Evolutionary conservation across 2,888 invertebrate species (phyloP), one percentile per base, ranked within the genome.

Genomic region (Phymatocera aterrima): DNA sequence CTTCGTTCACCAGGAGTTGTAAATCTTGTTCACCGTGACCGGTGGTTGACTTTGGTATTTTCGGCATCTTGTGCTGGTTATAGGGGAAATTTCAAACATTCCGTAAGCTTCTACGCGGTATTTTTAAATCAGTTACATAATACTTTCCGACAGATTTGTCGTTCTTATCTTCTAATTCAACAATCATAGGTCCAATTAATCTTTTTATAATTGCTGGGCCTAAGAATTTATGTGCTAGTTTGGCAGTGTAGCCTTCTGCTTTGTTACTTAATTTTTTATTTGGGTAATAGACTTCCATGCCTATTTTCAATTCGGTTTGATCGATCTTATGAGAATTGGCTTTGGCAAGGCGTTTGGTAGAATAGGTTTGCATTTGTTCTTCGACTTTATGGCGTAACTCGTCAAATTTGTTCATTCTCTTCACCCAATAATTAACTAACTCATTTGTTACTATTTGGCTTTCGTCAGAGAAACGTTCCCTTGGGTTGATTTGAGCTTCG

Each of bases 261-360:
- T 80, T 80, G 10, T 80, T 81, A 6, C 79, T 81, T 0, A 81
- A 31, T 24, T 81, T 81, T 37, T 81, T 79, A n/a, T 81, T 80
- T 0, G 81, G 79, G 2, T 79, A 78, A 40, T 77, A 81, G 0
- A 80, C 81, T 48, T 79, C 77, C 2, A 61, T 74, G 12, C 80
- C 81, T 24, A 46, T 10, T 37, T 70, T 79, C 3, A 80, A 77
- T n/a, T 79, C 54, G 12, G 80, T 54, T 21, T 28, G 12, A 8
- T 65, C 18, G 10, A 31, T 24, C 3, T 51, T 74, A 43, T 78
- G 18, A 3, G 21, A 10, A 34, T 80, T 68, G 34, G 74, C 46
- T 65, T 40, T 75, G 43, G 77, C 77, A 74, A 79, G 79, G 15
- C 57, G 57, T 34, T 79, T 77, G 8, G 48, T 64, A 10, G 79